Conservation (phyloP, 1,140 invertebrate species). For the Heliconius congener region DNA sequence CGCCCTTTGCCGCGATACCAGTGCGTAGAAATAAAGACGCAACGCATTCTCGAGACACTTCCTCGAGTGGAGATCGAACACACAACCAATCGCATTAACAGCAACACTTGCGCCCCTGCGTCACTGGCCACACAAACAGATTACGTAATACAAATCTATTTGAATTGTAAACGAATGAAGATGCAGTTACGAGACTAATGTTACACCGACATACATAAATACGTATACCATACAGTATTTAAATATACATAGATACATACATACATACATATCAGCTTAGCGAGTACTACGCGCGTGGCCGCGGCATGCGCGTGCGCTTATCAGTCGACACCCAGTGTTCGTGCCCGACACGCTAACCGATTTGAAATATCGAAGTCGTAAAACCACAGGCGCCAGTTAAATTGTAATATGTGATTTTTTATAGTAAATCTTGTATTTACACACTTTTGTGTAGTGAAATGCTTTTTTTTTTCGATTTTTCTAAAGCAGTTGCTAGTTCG, state of each 20-base stretch:
- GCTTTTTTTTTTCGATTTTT: not conserved
- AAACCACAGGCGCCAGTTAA: constrained; percentile 3
- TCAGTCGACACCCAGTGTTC: constrained; percentile 62
- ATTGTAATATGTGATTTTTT: not conserved
- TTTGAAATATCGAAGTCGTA: constrained; percentile 28
- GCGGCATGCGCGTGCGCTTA: constrained; percentile 59
- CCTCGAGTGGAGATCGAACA: too few relatives aligned
- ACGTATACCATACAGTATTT: not conserved
- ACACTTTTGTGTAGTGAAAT: not conserved
- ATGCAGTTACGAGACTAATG: constrained; percentile 3
- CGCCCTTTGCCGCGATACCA: too few relatives aligned
- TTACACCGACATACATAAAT: not conserved
- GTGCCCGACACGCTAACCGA: constrained; percentile 22
- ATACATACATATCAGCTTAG: constrained; percentile 23
- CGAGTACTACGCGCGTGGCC: constrained; percentile 39
- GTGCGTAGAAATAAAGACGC: too few relatives aligned
- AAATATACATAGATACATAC: not conserved
- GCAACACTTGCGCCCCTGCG: too few relatives aligned
- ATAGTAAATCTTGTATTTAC: not conserved
- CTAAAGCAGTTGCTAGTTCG: not conserved
- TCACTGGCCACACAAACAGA: not conserved
- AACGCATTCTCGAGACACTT: too few relatives aligned
- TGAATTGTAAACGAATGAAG: constrained; percentile 3
- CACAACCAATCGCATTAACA: too few relatives aligned
- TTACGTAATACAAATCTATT: not conserved